phyloP scores from a whole-genome alignment of 1,140 invertebrate genomes.

The Triops longicaudatus region DNA sequence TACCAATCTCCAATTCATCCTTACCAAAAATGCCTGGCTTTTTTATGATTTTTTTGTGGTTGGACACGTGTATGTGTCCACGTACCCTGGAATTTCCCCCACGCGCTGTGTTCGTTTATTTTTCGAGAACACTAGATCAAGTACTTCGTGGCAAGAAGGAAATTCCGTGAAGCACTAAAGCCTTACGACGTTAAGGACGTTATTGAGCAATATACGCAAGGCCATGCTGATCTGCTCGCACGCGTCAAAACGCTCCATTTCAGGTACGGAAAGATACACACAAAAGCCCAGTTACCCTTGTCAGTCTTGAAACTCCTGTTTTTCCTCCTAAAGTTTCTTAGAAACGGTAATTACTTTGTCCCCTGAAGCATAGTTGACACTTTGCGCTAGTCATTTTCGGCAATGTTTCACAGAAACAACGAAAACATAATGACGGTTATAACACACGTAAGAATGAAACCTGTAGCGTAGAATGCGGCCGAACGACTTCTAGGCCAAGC shows the following conservation, averaged over 20 bases:
- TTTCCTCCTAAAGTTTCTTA: background rate
- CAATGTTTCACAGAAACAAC: too few species aligned
- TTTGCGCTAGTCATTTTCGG: too few species aligned
- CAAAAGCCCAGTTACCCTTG: background rate
- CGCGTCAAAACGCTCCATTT: constrained; percentile 77
- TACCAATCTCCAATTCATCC: too few species aligned
- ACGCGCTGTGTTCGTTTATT: background rate
- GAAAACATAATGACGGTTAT: too few species aligned
- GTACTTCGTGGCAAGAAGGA: constrained; percentile 80
- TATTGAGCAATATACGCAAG: constrained; percentile 52
- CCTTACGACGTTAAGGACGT: constrained; percentile 97
- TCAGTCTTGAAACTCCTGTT: background rate
- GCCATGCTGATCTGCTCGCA: constrained; percentile 34
- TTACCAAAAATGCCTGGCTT: background rate
- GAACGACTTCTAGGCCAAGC: too few species aligned
- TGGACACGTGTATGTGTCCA: background rate
- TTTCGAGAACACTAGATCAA: constrained; percentile 52
- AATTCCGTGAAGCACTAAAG: constrained; percentile 90
- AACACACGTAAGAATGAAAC: too few species aligned
- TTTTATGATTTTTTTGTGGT: background rate
- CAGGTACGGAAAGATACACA: constrained; percentile 47
- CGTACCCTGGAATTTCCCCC: background rate
- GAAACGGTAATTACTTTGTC: background rate
- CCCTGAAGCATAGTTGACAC: background rate
- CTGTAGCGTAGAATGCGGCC: too few species aligned